Evolutionary conservation across 2,888 invertebrate genomes (phyloP), one percentile per base, ranked within the genome.

Genomic region (Melanophora roralis): DNA sequence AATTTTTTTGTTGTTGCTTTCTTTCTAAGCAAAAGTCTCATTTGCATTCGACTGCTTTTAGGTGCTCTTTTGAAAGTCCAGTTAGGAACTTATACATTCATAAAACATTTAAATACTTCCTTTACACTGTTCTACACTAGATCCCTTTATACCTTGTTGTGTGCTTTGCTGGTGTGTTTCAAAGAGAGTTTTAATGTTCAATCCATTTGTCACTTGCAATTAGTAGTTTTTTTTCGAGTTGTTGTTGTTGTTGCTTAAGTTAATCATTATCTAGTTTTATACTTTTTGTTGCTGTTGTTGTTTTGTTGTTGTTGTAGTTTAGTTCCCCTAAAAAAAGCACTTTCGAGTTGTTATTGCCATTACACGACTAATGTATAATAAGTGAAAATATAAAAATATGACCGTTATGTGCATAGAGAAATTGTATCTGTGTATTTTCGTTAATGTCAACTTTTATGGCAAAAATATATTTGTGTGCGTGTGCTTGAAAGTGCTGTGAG

Each of bases 131-230:
- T 14, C 21, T 14, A 0, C 49, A 32, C 40, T 8, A 27, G 4
- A 27, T 5, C 6, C 27, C 16, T 57, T 1, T 7, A 40, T 49
- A 64, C 47, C 21, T 40, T 8, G 16, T 71, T 23, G n/a, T 8
- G 40, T 59, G 40, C 60, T 60, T 53, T 60, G 57, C 57, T 57
- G 40, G 73, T 38, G 65, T 67, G 36, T 43, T 74, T 62, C 55
- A 38, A 76, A 76, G 62, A 62, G 64, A 62, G 69, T 64, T 64
- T 80, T 75, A 72, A 75, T 68, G 67, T 75, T 53, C 67, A 47
- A 55, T 67, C 71, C 75, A 80, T 80, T 80, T 80, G 79, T 80
- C 79, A 80, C 67, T 67, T 80, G 75, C 75, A 80, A 79, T 75
- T 75, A 79, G 60, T 75, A 49, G 53, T 53, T 67, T 43, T 23